Evolutionary conservation across 2,113 vertebrate genomes (phyloP), one percentile per base, ranked within the genome.

Genomic region (Labeo rohita): DNA sequence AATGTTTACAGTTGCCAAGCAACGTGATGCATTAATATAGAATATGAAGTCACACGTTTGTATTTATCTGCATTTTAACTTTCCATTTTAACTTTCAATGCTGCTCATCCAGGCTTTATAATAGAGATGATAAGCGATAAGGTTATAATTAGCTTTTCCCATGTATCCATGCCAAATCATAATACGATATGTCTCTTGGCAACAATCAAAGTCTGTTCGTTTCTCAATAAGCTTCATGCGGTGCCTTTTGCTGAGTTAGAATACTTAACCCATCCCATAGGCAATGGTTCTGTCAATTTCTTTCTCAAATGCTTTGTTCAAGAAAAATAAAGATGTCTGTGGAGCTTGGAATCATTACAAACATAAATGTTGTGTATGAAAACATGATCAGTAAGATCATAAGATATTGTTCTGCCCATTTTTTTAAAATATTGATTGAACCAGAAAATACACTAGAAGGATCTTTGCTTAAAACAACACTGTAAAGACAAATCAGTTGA

Each of bases 141-240:
- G 36, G 52, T 18, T 39, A 43, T 77, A 54, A 77, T 79, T 6
- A 79, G 34, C 34, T 39, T 59, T 56, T 13, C 18, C 34, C 9
- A 79, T 59, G 52, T 43, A 10, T 79, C 18, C 52, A 59, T 39
- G 52, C 76, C 52, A 79, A 79, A 39, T 4, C 16, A 21, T 56
- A 23, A 76, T 54, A 77, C 34, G 74, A 16, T 78, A 36, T 78
- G 34, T 59, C 34, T 79, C 76, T 39, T 59, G 52, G 76, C 52
- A 59, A 79, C 76, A 59, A 78, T 21, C 50, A 59, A 56, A 75
- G 52, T n/a, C 28, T 59, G 34, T 76, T 54, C 12, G 11, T 34
- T 73, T 45, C 45, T 74, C 11, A 49, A n/a, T 74, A 47, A 21
- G 74, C 34, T 76, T 34, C 3, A 52, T 76, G 47, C 47, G 0